Evolutionary conservation across 2,797 vertebrate genomes (phyloP), one percentile per base, ranked within the genome.

Genomic region (Salmo trutta): DNA sequence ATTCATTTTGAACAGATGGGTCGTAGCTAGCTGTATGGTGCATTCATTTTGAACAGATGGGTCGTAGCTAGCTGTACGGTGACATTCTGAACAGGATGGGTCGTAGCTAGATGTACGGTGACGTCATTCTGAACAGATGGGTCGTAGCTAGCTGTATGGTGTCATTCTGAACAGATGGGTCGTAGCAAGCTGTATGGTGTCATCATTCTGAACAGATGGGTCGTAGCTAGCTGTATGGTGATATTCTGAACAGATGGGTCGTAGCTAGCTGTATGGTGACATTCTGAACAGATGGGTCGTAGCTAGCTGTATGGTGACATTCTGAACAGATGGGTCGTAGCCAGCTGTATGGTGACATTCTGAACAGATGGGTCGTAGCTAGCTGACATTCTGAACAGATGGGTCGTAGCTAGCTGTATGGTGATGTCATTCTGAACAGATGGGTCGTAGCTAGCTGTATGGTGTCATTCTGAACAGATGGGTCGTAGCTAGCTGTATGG

Each of bases 1-100:
- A n/a, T n/a, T 0, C 70, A 73, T 36, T 75, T 29, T 74, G 74
- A 79, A 56, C 64, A 33, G 68, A 76, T 74, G 75, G 24, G 79
- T 85, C 8, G 2, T 74, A 78, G 74, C 73, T 54, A 70, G 33
- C 21, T 2, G n/a, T 59, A n/a, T 7, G 36, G 6, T 36, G 36
- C n/a, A 7, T 4, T 4, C 6, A 33, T 1, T 5, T 0, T 0
- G 31, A 31, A 31, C 4, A 31, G n/a, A 1, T 7, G 33, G 33
- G 33, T 36, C 7, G 41, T 41, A 41, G 8, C 41, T 41, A 41
- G 41, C 41, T 7, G 7, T 41, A 41, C 2, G 36, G 54, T 66
- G 82, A 79, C 15, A 1, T 66, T 74, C 31, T 74, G 75, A 79
- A 62, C 64, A 33, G 68, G n/a, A 75, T 73, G 75, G 24, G 78